phyloP scores from a whole-genome alignment of 2,113 vertebrate species.

The Etheostoma cragini region DNA sequence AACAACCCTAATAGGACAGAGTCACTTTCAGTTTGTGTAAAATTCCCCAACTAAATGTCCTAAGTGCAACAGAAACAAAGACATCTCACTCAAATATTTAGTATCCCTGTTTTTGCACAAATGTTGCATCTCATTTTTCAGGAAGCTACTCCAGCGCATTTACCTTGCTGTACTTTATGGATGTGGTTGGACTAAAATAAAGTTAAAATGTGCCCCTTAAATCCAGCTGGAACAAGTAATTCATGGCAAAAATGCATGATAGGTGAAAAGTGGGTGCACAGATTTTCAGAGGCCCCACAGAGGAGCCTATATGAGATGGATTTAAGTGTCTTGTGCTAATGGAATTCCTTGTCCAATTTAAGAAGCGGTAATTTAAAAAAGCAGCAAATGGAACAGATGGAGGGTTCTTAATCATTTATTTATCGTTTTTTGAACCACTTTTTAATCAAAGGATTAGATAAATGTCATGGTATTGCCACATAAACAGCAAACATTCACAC shows the following conservation, averaged over 20 bases:
- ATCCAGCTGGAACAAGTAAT: slow-evolving; percentile 59
- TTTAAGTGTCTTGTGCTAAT: slow-evolving; percentile 34
- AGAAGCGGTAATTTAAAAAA: not conserved
- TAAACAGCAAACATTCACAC: slow-evolving; percentile 54
- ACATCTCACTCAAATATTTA: slow-evolving; percentile 26
- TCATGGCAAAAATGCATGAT: slow-evolving; percentile 30
- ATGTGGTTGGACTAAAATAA: slow-evolving; percentile 38
- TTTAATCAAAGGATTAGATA: slow-evolving; percentile 43
- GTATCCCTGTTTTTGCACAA: slow-evolving; percentile 19
- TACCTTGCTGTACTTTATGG: slow-evolving; percentile 44
- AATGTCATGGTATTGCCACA: slow-evolving; percentile 43
- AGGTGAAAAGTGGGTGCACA: slow-evolving; percentile 40
- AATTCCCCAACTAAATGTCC: slow-evolving; percentile 9
- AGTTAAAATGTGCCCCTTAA: slow-evolving; percentile 50
- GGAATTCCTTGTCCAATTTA: slow-evolving; percentile 53
- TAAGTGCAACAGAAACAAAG: slow-evolving; percentile 7
- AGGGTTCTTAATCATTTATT: slow-evolving; percentile 15
- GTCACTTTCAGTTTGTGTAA: slow-evolving; percentile 28
- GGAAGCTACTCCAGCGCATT: slow-evolving; percentile 44
- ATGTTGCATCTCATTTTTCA: slow-evolving; percentile 20
- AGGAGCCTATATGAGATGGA: slow-evolving; percentile 37
- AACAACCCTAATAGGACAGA: slow-evolving; percentile 3
- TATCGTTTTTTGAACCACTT: slow-evolving; percentile 39
- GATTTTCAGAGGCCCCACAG: slow-evolving; percentile 32
- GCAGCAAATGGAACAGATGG: slow-evolving; percentile 57